Base-by-base conservation (phyloP, 2,797 vertebrate genomes). In the Tapera naevia region DNA sequence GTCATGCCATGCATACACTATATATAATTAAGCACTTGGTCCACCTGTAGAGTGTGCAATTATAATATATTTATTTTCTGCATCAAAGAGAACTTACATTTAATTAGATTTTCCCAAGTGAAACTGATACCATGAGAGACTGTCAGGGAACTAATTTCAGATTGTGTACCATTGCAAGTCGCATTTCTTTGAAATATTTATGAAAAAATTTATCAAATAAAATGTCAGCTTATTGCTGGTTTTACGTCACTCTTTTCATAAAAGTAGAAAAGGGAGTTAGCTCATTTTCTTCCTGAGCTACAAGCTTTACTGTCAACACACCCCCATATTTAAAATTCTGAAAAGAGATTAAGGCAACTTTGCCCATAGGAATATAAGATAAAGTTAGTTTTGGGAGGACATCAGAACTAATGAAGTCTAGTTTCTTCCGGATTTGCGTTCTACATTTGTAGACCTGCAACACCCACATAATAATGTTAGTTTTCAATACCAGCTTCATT, bases 41-140 rank as follows among this genome's bases (percentile, higher is more conserved):
- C 81, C 9, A 10, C 65, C 81, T 85, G 73, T 66, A 54, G 85
- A 74, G 69, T 83, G 12, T 80, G 60, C 0, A 6, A 78, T 89
- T 92, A 69, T 58, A 89, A 72, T 62, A 62, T 30, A 43, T 79
- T 84, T 88, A 89, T 86, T 94, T 94, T 54, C 85, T 88, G 54
- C 91, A 79, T 94, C 87, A 94, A 88, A 93, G 73, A 88, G 69
- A 93, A 58, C n/a, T 89, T 82, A 70, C 51, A 79, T 86, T 93
- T 95, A 95, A 95, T 96, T 94, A 91, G 78, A 70, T 96, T 95
- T 93, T 88, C 92, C 80, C 43, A n/a, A 79, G 85, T 95, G 75
- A 88, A 95, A 92, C 39, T 70, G 78, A 95, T 95, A 91, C 35
- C 9, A 11, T 66, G 76, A 67, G 62, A 41, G 39, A 89, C 76